Conservation (phyloP, 2,113 vertebrate genomes). For the Gallinago paraguaiae region DNA sequence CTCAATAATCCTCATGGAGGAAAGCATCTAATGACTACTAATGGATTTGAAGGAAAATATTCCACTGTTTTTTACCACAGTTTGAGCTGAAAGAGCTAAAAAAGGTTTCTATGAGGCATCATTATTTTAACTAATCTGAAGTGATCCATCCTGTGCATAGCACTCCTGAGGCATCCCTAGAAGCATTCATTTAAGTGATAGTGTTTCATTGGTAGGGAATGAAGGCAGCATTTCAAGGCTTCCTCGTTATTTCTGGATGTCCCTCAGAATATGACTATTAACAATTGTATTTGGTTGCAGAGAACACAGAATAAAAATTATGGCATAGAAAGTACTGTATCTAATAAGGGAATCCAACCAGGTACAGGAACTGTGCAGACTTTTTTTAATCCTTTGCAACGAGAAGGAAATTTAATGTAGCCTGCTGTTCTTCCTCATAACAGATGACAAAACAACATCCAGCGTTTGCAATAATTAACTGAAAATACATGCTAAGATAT, state of each 20-base stretch:
- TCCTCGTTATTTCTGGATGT: slow-evolving; percentile 32
- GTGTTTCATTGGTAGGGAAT: neutral
- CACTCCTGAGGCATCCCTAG: slow-evolving; percentile 5
- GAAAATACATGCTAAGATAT: neutral
- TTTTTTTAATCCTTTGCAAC: neutral
- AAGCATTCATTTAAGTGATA: slow-evolving; percentile 23
- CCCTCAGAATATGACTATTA: neutral
- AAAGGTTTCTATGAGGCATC: neutral
- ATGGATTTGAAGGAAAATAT: neutral
- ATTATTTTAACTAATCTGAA: slow-evolving; percentile 33
- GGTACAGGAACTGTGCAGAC: neutral
- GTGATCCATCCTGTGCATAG: neutral
- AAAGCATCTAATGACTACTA: neutral
- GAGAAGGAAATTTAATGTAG: neutral
- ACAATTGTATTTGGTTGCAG: neutral
- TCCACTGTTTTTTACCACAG: neutral
- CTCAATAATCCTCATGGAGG: neutral
- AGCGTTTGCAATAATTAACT: neutral
- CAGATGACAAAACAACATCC: neutral
- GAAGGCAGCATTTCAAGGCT: slow-evolving; percentile 5
- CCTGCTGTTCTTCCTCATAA: slow-evolving; percentile 6
- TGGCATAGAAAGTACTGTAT: neutral
- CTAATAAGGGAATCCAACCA: neutral
- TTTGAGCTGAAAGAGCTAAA: neutral
- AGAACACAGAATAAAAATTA: neutral